Base-by-base conservation (phyloP, 2,888 invertebrate species). In the Ichneumoninae sp. region DNA sequence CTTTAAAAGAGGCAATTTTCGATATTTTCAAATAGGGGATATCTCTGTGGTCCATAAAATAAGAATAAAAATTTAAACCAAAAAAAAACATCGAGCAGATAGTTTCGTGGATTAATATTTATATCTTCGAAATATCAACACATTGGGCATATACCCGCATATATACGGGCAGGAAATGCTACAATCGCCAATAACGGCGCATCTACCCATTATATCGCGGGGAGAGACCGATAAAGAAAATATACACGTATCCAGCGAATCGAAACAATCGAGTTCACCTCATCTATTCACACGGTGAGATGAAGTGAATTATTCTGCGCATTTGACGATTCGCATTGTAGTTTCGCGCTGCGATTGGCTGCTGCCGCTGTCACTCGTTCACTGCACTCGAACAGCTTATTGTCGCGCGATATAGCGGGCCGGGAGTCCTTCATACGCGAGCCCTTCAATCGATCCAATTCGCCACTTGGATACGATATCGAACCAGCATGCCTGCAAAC, bases 391-490 rank as follows among this genome's bases (percentile, higher is more conserved):
- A 69, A 74, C 66, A n/a, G 81, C 63, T 74, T 57, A 76, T 69
- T 70, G 74, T 79, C 81, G 77, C 33, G 10, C 69, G 69, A 77
- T 76, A 66, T 76, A 47, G 60, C 71, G 70, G 52, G 50, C 50
- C 44, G 44, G 44, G 50, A 19, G 54, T 76, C 50, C 80, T 83
- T 66, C 26, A 70, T 71, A 36, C 54, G 66, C 57, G 30, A 71
- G 66, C 76, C 75, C 75, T 71, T 73, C 81, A 65, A 77, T 81
- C 81, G 76, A 84, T 81, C 73, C 54, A 52, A 60, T 77, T 81
- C 57, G 63, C 68, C 81, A 73, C 81, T 74, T 68, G 47, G 71
- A 66, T 40, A 70, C 19, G 70, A 80, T 80, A 70, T 66, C 63
- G 22, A 33, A 30, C n/a, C 30, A 13, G 4, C 47, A 26, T 0